Evolutionary conservation across 1,140 invertebrate species (phyloP).

Genomic region (Elymnias hypermnestra): DNA sequence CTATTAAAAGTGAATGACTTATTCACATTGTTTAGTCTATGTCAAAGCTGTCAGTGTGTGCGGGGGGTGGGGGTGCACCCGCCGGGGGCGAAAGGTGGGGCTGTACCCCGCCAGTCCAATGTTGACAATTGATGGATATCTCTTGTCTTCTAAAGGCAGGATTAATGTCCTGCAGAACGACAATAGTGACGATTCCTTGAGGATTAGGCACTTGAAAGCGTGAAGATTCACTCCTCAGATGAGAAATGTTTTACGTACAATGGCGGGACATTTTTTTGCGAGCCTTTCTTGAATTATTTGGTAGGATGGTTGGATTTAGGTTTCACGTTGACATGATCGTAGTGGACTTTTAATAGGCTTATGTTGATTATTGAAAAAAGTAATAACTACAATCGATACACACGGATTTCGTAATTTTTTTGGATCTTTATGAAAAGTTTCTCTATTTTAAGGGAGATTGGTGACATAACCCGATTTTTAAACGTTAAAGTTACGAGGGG

Average conservation of each 20-base stretch:
- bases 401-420: too few species aligned
- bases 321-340: too few species aligned
- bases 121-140: constrained; percentile 75
- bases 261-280: constrained; percentile 15
- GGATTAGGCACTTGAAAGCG: constrained; percentile 53
- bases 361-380: not conserved
- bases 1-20: not conserved
- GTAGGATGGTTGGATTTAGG: not conserved
- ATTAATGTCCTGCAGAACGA: constrained; percentile 60
- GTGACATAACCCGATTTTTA: too few species aligned
- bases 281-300: constrained; percentile 2
- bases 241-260: constrained; percentile 30
- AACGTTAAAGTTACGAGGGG: too few species aligned
- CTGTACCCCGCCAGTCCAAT: constrained; percentile 53
- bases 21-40: constrained; percentile 27
- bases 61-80: constrained; percentile 33
- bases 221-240: constrained; percentile 33
- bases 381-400: too few species aligned
- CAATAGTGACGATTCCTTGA: constrained; percentile 58
- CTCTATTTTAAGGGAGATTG: too few species aligned
- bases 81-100: constrained; percentile 28
- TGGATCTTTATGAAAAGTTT: too few species aligned
- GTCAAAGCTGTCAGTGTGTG: constrained; percentile 38
- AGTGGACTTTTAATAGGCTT: too few species aligned
- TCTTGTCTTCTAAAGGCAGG: constrained; percentile 71